Evolutionary conservation across 2,797 vertebrate species (phyloP).

Genomic region (Macrochelys suwanniensis): DNA sequence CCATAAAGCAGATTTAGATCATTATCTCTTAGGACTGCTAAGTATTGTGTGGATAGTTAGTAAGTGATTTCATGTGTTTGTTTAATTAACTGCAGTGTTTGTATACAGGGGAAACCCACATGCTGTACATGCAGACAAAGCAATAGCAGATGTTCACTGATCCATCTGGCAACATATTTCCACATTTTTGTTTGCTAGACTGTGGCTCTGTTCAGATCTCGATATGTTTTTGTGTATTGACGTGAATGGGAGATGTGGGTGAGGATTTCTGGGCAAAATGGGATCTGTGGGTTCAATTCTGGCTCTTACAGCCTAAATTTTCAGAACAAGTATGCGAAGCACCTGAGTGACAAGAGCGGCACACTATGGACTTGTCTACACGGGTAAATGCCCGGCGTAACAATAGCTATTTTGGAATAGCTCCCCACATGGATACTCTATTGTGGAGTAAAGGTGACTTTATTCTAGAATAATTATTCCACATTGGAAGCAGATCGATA

Average conservation of each 20-base stretch:
- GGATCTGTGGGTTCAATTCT: neutral
- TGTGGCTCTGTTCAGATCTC: neutral
- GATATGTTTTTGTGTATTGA: neutral
- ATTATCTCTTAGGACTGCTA: neutral
- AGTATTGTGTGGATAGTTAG: constrained; percentile 15
- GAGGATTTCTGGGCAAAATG: neutral
- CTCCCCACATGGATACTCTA: neutral
- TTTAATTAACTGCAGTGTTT: constrained; percentile 40
- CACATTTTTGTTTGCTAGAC: neutral
- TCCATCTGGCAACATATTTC: neutral
- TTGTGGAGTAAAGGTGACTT: neutral
- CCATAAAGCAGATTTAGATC: neutral
- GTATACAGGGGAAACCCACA: neutral
- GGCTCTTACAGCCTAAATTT: neutral
- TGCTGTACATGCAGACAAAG: neutral
- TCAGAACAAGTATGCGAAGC: fast-evolving
- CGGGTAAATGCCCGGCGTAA: neutral
- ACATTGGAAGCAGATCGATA: neutral
- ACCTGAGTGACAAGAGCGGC: neutral
- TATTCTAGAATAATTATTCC: neutral
- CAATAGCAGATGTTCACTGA: neutral
- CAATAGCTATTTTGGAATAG: fast-evolving
- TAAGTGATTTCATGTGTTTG: neutral
- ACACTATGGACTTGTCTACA: fast-evolving
- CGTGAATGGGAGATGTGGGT: neutral